Base-by-base conservation (phyloP, 1,140 invertebrate species). In the Theocolax elegans region DNA sequence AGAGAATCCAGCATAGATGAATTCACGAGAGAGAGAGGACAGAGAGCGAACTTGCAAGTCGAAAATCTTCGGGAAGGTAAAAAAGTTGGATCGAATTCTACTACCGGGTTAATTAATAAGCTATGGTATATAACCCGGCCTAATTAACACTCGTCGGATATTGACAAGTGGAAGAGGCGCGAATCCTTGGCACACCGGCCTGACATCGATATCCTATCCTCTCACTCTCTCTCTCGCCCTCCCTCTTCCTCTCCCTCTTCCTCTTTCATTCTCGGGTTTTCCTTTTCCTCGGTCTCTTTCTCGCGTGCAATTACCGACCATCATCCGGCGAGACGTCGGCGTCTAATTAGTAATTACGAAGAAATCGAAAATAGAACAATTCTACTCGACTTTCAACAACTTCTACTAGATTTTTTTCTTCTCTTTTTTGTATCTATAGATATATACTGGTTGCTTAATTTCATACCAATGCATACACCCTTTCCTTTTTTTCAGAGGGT, bases 341-440 rank as follows among this genome's bases (percentile, higher is more conserved):
- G 40, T 49, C 27, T 68, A 49, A 60, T 53, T 53, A 69, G 54
- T 51, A 69, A 73, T 69, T 59, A 65, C 56, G 56, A 62, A 56
- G 44, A 59, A 49, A 71, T 71, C 44, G 27, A 62, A 53, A 72
- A 27, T 63, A 44, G 58, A 56, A 71, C 54, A 13, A 54, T 54
- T 48, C 42, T 25, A 8, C 31, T 49, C 25, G 29, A 25, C 38
- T 19, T 23, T 46, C 29, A 29, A 42, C 51, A 25, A 12, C 23
- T 62, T 59, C 23, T 68, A 49, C 42, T 25, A 42, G 27, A 56
- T 62, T 67, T 48, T 67, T 68, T 73, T 74, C 69, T 74, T 71
- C 63, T 19, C n/a, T 19, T 51, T 13, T 27, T 23, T 51, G 12
- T 27, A 51, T 10, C 17, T 51, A 9, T 27, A 12, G 3, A 25